Conservation (phyloP, 35 echinoderm and acorn worm genomes). For the Apostichopus parvimensis region DNA sequence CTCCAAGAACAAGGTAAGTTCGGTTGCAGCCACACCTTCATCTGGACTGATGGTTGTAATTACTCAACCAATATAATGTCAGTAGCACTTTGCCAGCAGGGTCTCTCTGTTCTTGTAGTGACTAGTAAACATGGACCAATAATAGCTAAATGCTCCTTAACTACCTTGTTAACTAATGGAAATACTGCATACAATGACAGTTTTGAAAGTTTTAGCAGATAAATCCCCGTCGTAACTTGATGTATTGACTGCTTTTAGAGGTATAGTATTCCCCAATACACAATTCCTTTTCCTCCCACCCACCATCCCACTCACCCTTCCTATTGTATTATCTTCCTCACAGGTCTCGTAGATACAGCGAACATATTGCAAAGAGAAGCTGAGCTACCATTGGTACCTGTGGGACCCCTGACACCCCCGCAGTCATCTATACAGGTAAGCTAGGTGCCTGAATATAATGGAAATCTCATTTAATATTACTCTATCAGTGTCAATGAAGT, state of each 20-base stretch:
- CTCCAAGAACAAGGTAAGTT: slow-evolving; percentile 81
- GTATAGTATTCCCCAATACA: no score
- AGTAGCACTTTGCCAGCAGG: not conserved
- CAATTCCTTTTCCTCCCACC: not conserved
- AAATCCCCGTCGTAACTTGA: no score
- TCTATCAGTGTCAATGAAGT: not conserved
- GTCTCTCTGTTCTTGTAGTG: no score
- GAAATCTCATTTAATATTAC: not conserved
- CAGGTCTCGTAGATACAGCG: slow-evolving; percentile 88
- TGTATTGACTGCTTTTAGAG: no score
- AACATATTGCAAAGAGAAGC: slow-evolving; percentile 73
- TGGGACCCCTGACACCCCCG: slow-evolving; percentile 46
- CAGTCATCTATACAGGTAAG: slow-evolving; percentile 38
- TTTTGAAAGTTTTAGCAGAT: no score
- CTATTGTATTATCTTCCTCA: not conserved
- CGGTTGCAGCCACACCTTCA: not conserved
- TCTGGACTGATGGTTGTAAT: not conserved
- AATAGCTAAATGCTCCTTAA: no score
- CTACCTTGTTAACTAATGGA: no score
- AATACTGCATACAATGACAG: no score
- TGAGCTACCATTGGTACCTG: slow-evolving; percentile 47
- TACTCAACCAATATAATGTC: not conserved
- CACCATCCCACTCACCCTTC: no score
- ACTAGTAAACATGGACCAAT: no score
- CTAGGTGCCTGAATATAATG: no score